Percentiles rank a stretch among this genome's conserved stretches.
These are phyloP conservation scores for Strigamia transsilvanica DNA, from an alignment of 2,888 invertebrate genomes.

Conservation along the genomic window DNA sequence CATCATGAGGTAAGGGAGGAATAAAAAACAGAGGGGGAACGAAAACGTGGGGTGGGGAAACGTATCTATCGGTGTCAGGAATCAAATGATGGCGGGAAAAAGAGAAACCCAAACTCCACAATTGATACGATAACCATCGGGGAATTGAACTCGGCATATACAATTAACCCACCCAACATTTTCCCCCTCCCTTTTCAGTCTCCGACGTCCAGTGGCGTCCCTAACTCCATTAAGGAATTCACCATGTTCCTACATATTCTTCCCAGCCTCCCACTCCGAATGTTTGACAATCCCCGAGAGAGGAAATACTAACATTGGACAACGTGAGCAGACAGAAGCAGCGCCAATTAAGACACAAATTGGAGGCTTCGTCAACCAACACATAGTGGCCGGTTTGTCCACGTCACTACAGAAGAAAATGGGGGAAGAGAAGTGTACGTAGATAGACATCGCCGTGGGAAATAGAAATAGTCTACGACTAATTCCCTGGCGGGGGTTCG, in stretches of 20 bases:
- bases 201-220: background rate
- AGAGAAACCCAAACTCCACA: background rate
- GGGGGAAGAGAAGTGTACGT: background rate
- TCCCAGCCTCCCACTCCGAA: background rate
- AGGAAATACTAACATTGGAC: slow-evolving; percentile 16
- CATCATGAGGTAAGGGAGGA: background rate
- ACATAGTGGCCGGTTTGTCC: background rate
- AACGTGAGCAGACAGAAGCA: background rate
- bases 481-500: slow-evolving; percentile 37
- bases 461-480: slow-evolving; percentile 14
- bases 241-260: background rate
- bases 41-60: background rate
- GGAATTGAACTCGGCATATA: slow-evolving; percentile 28
- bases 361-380: background rate
- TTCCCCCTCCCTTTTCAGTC: background rate
- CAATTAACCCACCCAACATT: slow-evolving; percentile 8
- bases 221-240: slow-evolving; percentile 19
- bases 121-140: slow-evolving; percentile 26
- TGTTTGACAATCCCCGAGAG: slow-evolving; percentile 1
- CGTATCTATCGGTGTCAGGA: slow-evolving; percentile 25
- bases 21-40: background rate
- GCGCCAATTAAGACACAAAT: slow-evolving; percentile 33
- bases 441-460: slow-evolving; percentile 13
- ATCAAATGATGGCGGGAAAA: slow-evolving; percentile 39
- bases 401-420: background rate